Evolutionary conservation across 2,797 vertebrate genomes (phyloP).

Genomic region (Tarsius wallacei): DNA sequence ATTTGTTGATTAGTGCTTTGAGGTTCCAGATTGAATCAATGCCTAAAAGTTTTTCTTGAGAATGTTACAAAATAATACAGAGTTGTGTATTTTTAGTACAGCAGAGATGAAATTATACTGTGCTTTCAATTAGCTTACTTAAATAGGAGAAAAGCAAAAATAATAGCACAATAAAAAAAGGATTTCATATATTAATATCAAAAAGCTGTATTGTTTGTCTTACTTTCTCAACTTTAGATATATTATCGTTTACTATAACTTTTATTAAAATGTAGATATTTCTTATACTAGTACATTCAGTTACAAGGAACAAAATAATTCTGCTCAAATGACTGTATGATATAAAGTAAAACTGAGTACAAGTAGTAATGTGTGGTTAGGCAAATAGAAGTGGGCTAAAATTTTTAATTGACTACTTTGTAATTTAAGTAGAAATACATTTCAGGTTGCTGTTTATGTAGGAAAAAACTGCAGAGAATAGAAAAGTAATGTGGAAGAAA

Average conservation of each 20-base stretch:
- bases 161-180: constrained; percentile 3
- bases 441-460: background rate
- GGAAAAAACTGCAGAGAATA: background rate
- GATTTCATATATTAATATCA: background rate
- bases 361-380: background rate
- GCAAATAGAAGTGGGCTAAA: background rate
- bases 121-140: constrained; percentile 40
- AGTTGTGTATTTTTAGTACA: background rate
- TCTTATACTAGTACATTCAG: background rate
- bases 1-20: background rate
- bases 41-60: constrained; percentile 1
- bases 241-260: constrained; percentile 23
- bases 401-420: background rate
- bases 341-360: constrained; percentile 28
- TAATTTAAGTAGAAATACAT: constrained; percentile 23
- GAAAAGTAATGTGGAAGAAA: constrained; percentile 45
- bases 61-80: background rate
- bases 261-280: constrained; percentile 16
- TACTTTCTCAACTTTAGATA: constrained; percentile 66
- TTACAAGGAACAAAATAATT: constrained; percentile 66
- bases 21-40: background rate
- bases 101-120: background rate
- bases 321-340: constrained; percentile 13
- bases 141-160: background rate
- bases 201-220: background rate